Percentiles rank a stretch among this genome's conserved stretches.
phyloP scores from a whole-genome alignment of 2,113 vertebrate genomes.

The Nycticebus coucang region DNA sequence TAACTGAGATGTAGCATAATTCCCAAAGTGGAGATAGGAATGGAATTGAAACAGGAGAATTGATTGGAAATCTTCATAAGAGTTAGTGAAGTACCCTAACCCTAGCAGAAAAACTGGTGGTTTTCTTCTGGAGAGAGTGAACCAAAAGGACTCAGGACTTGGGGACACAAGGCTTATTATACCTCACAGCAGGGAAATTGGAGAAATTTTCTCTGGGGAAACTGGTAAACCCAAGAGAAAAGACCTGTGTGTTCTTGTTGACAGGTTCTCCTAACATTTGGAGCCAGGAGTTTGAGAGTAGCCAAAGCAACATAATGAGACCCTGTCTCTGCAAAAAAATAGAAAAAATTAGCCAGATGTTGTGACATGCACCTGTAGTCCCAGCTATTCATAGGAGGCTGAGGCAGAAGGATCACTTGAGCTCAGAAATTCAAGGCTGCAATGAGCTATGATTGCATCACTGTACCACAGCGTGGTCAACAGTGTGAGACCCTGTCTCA shows the following conservation, averaged over 20 bases:
- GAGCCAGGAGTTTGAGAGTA: too few species aligned
- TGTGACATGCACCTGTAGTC: too few species aligned
- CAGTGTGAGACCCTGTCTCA: too few species aligned
- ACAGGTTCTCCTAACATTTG: too few species aligned
- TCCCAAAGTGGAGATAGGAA: not conserved
- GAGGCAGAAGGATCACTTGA: too few species aligned
- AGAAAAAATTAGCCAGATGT: too few species aligned
- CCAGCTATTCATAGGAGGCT: too few species aligned
- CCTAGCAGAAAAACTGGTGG: not conserved
- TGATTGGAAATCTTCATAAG: not conserved
- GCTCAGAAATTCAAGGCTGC: too few species aligned
- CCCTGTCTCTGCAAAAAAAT: too few species aligned
- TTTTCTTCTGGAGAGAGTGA: constrained; percentile 24
- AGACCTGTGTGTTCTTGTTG: not conserved
- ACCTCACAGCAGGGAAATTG: not conserved
- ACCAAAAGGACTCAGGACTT: not conserved
- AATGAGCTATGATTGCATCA: too few species aligned
- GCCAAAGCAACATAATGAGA: too few species aligned
- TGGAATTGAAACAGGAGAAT: not conserved
- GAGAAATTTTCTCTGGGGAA: not conserved
- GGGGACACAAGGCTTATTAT: not conserved
- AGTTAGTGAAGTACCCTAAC: not conserved
- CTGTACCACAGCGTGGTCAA: too few species aligned
- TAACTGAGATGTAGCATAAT: not conserved
- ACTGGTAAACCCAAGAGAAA: not conserved